Conservation (phyloP, 2,888 invertebrate genomes). For the Agrotis exclamationis region DNA sequence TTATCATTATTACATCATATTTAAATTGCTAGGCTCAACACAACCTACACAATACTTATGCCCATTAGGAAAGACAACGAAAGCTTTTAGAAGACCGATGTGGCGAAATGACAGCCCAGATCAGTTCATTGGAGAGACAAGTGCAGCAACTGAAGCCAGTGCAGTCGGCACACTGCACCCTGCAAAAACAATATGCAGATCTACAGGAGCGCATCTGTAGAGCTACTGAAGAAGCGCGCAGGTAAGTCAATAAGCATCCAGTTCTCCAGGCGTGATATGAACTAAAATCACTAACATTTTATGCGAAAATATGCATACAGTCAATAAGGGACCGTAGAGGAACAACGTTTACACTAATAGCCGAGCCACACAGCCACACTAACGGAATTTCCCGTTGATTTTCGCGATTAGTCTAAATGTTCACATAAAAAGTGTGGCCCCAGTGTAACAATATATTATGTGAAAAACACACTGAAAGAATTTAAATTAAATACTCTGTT, state of each 20-base stretch:
- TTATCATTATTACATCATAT: constrained; percentile 10
- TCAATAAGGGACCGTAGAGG: too few species aligned
- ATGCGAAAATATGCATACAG: neutral
- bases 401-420: too few species aligned
- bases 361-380: too few species aligned
- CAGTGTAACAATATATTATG: too few species aligned
- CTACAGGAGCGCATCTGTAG: constrained; percentile 78
- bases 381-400: too few species aligned
- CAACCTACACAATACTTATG: constrained; percentile 24
- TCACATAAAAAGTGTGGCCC: too few species aligned
- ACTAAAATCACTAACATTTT: neutral
- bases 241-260: constrained; percentile 64
- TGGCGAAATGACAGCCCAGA: constrained; percentile 75
- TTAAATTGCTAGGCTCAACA: neutral
- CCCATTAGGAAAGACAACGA: constrained; percentile 81
- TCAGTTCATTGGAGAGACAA: constrained; percentile 76
- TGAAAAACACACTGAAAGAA: too few species aligned
- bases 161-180: constrained; percentile 71
- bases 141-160: constrained; percentile 79
- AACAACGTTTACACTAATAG: too few species aligned
- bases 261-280: neutral
- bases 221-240: constrained; percentile 79
- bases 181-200: constrained; percentile 81
- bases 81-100: constrained; percentile 80
- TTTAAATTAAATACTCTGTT: too few species aligned